phyloP scores from a whole-genome alignment of 1,140 invertebrate species.

The Caerostris darwini region DNA sequence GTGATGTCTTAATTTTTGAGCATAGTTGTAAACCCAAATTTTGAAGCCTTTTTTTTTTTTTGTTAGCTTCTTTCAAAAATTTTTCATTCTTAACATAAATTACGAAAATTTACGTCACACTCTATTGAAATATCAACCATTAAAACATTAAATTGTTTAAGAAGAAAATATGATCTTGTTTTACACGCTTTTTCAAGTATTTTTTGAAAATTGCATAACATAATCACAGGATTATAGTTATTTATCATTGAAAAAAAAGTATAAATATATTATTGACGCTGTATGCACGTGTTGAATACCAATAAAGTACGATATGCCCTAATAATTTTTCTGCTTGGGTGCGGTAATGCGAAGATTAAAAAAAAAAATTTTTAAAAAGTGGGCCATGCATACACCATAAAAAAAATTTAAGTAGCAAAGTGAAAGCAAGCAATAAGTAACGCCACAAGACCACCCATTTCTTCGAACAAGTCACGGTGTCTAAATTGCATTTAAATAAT shows the following conservation, averaged over 20 bases:
- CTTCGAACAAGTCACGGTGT: slow-evolving; percentile 5
- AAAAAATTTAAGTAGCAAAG: background rate
- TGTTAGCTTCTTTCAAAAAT: background rate
- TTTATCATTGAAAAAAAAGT: background rate
- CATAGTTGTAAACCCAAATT: too few relatives aligned
- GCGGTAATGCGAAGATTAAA: background rate
- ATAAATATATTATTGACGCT: background rate
- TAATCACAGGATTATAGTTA: background rate
- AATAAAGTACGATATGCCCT: background rate
- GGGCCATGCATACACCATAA: background rate
- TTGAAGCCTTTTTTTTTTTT: too few relatives aligned
- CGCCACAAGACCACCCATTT: background rate
- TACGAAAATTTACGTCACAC: background rate
- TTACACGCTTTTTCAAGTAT: background rate
- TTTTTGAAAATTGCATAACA: background rate
- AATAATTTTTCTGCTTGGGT: slow-evolving; percentile 14
- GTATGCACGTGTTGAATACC: background rate
- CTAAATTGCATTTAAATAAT: slow-evolving; percentile 15
- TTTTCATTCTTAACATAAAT: background rate
- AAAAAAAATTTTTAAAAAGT: background rate
- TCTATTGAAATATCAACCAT: background rate
- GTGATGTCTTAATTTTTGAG: too few relatives aligned
- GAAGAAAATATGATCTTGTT: background rate
- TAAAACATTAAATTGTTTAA: background rate
- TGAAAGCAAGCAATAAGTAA: slow-evolving; percentile 9